Evolutionary conservation across 1,140 invertebrate species (phyloP).

Genomic region (Tetramorium alpestre): DNA sequence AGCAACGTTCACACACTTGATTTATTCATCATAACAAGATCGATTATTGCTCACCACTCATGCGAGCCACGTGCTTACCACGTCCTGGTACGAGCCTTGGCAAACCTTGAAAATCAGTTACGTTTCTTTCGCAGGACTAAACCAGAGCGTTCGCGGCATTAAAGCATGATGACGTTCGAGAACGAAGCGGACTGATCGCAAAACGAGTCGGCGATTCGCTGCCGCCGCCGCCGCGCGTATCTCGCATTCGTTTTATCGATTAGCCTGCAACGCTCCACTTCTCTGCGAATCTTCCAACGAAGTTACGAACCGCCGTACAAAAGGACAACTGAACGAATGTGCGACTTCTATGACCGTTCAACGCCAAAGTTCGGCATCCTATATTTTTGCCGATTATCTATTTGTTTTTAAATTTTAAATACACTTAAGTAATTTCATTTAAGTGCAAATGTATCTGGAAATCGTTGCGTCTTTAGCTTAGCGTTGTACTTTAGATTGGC

Average conservation of each 20-base stretch:
- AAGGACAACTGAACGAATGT: neutral
- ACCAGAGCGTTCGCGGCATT: slow-evolving; percentile 64
- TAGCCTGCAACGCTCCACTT: slow-evolving; percentile 7
- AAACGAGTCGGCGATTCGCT: neutral
- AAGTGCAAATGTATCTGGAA: neutral
- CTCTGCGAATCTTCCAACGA: neutral
- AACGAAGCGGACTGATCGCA: slow-evolving; percentile 9
- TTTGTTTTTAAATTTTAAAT: neutral
- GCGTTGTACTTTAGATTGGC: neutral
- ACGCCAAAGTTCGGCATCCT: neutral
- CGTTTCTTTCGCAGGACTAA: slow-evolving; percentile 72
- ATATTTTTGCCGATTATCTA: neutral
- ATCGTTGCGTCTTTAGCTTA: neutral
- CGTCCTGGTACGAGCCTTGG: slow-evolving; percentile 69
- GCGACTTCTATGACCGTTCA: neutral
- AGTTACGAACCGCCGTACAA: neutral
- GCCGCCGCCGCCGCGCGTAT: neutral
- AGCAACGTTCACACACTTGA: slow-evolving; percentile 10
- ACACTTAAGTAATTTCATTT: neutral
- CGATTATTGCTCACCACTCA: slow-evolving; percentile 60
- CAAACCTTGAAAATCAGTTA: slow-evolving; percentile 69
- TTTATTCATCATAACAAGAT: slow-evolving; percentile 71
- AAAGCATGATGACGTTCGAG: slow-evolving; percentile 25
- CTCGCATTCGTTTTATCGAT: slow-evolving; percentile 24
- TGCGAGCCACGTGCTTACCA: slow-evolving; percentile 60